Evolutionary conservation across 2,113 vertebrate species (phyloP), one percentile per base, ranked within the genome.

Genomic region (Elgaria multicarinata): DNA sequence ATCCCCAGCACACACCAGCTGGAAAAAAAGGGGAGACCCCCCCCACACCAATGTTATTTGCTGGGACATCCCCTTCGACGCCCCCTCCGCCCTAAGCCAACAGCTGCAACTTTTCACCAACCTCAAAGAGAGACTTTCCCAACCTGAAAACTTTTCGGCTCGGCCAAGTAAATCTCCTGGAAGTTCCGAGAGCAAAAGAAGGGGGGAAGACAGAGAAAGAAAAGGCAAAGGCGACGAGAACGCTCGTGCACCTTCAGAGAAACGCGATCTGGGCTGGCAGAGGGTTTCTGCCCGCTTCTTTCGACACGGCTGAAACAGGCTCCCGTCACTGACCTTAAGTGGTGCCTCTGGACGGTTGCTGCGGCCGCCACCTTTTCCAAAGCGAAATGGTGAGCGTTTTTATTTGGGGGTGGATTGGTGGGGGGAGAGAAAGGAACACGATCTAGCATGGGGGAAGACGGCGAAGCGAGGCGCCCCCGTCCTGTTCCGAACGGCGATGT

Each of bases 61-160:
- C 71, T 0, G 58, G 91, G 93, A 93, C 86, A 94, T 92, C 76
- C 92, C 87, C 81, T 87, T 42, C 0, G 50, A n/a, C 0, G 20
- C 0, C 18, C 53, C 36, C 0, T 4, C 84, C 53, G 55, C 90
- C 87, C 53, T 62, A 76, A 87, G 6, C 36, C 67, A 87, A 92
- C 91, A 4, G 71, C 0, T 6, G 86, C 77, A 72, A 75, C 0
- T 0, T 0, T 1, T 20, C 1, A 20, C 67, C 0, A 0, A 89
- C 0, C 22, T 89, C 92, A 92, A 87, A 93, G 72, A 92, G 78
- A 92, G 76, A 31, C 83, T 92, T 92, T 91, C 90, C 92, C 92
- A 90, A 86, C 83, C 89, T 42, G 18, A 66, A 87, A n/a, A n/a
- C n/a, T 24, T 89, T 80, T 83, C 6, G 91, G 88, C 81, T 18